These are phyloP conservation scores for Enteromius radiatus DNA, from an alignment of 2,797 vertebrate species.

Conservation along the genomic window DNA sequence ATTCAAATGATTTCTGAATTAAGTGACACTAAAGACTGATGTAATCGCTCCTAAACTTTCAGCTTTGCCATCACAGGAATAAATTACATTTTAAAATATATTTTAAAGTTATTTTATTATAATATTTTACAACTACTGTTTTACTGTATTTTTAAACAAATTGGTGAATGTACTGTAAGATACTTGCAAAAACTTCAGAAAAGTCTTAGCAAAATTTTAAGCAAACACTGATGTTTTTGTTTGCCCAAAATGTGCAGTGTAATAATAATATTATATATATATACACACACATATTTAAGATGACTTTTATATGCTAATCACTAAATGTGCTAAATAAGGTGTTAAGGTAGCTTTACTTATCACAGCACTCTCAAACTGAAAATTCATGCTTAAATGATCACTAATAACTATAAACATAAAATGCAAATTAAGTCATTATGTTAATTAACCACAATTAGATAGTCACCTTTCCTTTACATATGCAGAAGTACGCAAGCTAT, in stretches of 20 bases:
- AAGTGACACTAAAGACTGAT: not conserved
- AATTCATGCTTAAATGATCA: slow-evolving; percentile 7
- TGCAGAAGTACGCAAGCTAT: not conserved
- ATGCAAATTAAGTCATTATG: slow-evolving; percentile 1
- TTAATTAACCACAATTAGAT: not conserved
- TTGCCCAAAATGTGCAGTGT: not conserved
- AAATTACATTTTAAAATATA: not conserved
- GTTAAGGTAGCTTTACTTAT: not conserved
- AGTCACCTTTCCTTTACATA: not conserved
- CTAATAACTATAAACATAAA: slow-evolving; percentile 13
- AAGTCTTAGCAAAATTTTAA: not conserved
- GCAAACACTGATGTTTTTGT: not conserved
- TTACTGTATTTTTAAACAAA: not conserved
- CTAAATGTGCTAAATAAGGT: not conserved
- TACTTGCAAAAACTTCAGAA: not conserved
- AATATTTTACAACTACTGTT: not conserved
- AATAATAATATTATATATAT: not conserved
- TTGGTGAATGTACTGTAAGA: not conserved
- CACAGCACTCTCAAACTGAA: not conserved
- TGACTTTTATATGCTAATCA: not conserved
- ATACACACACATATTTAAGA: too few species aligned
- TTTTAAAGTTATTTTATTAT: not conserved
- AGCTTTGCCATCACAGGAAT: not conserved
- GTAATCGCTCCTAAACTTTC: not conserved
- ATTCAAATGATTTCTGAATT: not conserved